Evolutionary conservation across 2,113 vertebrate genomes (phyloP).

Genomic region (Pseudopodoces humilis): DNA sequence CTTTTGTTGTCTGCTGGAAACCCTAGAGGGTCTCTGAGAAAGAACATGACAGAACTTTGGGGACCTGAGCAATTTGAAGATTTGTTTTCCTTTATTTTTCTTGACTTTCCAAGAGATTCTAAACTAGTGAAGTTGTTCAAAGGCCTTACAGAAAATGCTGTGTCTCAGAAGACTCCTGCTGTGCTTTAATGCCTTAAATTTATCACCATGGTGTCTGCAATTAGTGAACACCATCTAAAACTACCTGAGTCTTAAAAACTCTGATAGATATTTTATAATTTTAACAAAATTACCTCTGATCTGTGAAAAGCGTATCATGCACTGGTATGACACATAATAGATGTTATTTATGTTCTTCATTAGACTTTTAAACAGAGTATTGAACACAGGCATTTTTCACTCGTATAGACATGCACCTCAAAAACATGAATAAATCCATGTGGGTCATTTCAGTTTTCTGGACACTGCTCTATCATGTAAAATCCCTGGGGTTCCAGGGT

Average conservation of each 20-base stretch:
- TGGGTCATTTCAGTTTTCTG: conserved; percentile 44
- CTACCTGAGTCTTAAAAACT: conserved; percentile 17
- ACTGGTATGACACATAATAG: background rate
- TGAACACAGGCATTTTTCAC: background rate
- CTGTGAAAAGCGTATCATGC: background rate
- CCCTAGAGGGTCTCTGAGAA: background rate
- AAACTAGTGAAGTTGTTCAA: conserved; percentile 46
- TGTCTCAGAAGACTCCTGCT: conserved; percentile 56
- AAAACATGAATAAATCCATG: background rate
- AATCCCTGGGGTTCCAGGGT: background rate
- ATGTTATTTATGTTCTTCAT: background rate
- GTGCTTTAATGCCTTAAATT: conserved; percentile 59
- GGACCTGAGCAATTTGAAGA: conserved; percentile 18
- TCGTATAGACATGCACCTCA: background rate
- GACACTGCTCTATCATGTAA: conserved; percentile 28
- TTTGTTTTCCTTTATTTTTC: conserved; percentile 26
- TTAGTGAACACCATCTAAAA: conserved; percentile 34
- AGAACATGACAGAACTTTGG: background rate
- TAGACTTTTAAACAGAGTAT: conserved; percentile 6
- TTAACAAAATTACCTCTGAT: background rate
- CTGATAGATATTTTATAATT: background rate
- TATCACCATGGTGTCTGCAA: conserved; percentile 48
- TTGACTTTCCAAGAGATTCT: conserved; percentile 45
- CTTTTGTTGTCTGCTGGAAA: conserved; percentile 30
- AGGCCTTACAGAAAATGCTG: conserved; percentile 46